Evolutionary conservation across 1,140 invertebrate genomes (phyloP).

Genomic region (Aphelenchoides avenae): DNA sequence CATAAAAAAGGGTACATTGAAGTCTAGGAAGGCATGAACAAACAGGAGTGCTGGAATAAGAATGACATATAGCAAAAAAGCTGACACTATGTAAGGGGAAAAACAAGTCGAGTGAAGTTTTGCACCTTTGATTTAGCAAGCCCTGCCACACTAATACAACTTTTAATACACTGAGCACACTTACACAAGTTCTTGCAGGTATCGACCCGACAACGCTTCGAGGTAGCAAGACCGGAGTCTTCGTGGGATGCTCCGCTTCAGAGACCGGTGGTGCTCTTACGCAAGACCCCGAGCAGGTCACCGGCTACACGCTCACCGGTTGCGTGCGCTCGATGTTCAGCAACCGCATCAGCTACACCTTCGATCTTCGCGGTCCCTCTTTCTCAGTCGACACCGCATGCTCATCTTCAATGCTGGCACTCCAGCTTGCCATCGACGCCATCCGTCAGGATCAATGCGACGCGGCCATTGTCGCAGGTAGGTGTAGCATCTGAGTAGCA

Average conservation of each 20-base stretch:
- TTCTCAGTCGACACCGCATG: conserved; percentile 90
- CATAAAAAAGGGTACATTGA: too few relatives aligned
- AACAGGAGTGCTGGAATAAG: too few relatives aligned
- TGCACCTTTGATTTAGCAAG: too few relatives aligned
- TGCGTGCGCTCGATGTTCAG: conserved; percentile 90
- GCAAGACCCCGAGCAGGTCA: conserved; percentile 70
- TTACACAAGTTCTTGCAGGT: conserved; percentile 61
- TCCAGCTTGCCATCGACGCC: conserved; percentile 74
- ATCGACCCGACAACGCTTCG: conserved; percentile 66
- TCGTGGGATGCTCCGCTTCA: conserved; percentile 59
- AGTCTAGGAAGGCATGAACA: too few relatives aligned
- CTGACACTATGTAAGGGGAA: too few relatives aligned
- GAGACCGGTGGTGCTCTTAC: conserved; percentile 73
- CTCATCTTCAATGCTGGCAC: conserved; percentile 80
- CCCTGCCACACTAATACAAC: too few relatives aligned
- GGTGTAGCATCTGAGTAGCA: too few relatives aligned
- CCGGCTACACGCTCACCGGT: conserved; percentile 86
- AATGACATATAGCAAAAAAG: too few relatives aligned
- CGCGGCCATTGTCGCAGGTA: conserved; percentile 81
- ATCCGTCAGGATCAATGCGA: conserved; percentile 82
- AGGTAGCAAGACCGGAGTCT: conserved; percentile 59
- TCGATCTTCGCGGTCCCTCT: conserved; percentile 79
- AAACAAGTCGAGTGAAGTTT: too few relatives aligned
- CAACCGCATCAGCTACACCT: conserved; percentile 88
- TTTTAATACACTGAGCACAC: conserved; percentile 9